Evolutionary conservation across 1,140 invertebrate species (phyloP), one percentile per base, ranked within the genome.

Genomic region (Triops cancriformis): DNA sequence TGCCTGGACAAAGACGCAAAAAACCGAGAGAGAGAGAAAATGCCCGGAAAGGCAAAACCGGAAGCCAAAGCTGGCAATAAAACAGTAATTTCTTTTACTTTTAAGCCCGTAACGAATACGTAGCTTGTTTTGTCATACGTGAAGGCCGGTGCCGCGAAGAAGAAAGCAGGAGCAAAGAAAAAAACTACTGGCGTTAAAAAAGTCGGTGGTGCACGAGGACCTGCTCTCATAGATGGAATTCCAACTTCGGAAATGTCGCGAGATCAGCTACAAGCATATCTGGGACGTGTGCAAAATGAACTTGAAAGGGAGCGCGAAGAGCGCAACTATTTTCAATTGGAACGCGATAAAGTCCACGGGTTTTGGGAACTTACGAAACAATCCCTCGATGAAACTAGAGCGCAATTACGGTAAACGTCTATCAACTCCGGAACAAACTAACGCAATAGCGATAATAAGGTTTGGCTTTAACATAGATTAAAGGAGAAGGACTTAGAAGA

Each of bases 361-460:
- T 97, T 97, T 85, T 98, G 95, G 95, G 95, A 98, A 84, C 93
- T 95, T 73, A 93, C 93, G 1, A 89, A 92, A 80, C 89, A 91
- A 80, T 92, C 96, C 83, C 84, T 96, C 9, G 91, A 95, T 79
- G 94, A 96, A 86, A 89, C 89, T 28, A 90, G 90, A 83, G 90
- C 92, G 18, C 84, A 86, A 77, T 82, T 91, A 81, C 89, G 89
- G 85, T 92, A 84, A 23, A 78, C 26, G 41, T 41, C 18, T 26
- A n/a, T 28, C 11, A 26, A 73, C 42, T 42, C 45, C 51, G 10
- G 31, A 37, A 37, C 18, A 18, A 64, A 64, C 51, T 64, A 64
- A 64, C 23, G 51, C 6, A 64, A 0, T 14, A 23, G 4, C n/a
- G 27, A 28, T 43, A 76, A 31, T 31, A 18, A 45, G 7, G 51